Evolutionary conservation across 2,113 vertebrate genomes (phyloP).

Genomic region (Synodontis membranacea): DNA sequence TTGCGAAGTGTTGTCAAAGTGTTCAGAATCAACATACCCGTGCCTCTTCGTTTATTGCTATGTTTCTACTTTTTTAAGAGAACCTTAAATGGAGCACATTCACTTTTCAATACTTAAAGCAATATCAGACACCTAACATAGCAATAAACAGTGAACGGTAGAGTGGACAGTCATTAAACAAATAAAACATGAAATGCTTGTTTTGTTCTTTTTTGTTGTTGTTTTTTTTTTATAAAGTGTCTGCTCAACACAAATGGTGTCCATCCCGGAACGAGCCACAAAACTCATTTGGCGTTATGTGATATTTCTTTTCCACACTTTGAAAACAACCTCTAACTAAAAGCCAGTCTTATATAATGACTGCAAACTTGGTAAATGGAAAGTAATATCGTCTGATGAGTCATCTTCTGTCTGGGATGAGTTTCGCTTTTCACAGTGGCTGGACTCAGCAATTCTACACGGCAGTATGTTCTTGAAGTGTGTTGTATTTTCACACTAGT

Average conservation of each 20-base stretch:
- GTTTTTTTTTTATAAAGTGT: conserved; percentile 1
- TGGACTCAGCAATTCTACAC: not conserved
- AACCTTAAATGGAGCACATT: not conserved
- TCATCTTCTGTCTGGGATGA: conserved; percentile 9
- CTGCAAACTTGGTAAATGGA: not conserved
- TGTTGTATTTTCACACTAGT: conserved; percentile 11
- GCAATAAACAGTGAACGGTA: not conserved
- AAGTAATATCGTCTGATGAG: conserved; percentile 4
- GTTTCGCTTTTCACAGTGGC: conserved; percentile 3
- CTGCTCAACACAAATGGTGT: not conserved
- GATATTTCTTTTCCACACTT: not conserved
- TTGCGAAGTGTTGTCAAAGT: not conserved
- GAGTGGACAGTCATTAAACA: not conserved
- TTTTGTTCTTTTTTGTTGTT: too few relatives aligned
- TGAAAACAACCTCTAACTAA: not conserved
- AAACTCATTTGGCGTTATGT: not conserved
- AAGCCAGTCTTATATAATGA: not conserved
- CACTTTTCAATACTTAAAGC: conserved; percentile 9
- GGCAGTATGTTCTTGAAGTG: conserved; percentile 5
- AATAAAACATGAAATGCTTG: not conserved
- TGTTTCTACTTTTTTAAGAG: not conserved
- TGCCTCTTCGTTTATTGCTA: not conserved
- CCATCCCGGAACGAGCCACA: not conserved
- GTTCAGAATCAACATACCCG: not conserved
- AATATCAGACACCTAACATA: conserved; percentile 16